phyloP scores from a whole-genome alignment of 2,888 invertebrate species.

The Cerceris rybyensis region DNA sequence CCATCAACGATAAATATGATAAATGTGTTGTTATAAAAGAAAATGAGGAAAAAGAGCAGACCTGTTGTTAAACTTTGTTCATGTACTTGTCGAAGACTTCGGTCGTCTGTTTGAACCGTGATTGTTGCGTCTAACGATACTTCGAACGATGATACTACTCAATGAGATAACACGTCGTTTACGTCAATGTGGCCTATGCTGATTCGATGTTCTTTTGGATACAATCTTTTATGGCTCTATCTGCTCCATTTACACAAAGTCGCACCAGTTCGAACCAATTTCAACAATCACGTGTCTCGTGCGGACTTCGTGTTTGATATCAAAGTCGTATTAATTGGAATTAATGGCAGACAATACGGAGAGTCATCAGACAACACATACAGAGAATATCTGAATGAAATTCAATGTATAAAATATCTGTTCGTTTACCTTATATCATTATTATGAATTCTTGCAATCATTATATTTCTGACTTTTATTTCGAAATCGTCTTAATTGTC shows the following conservation, averaged over 20 bases:
- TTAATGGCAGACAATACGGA: too few species aligned
- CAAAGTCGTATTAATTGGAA: neutral
- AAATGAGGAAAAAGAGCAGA: too few species aligned
- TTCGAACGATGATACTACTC: neutral
- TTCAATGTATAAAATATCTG: too few species aligned
- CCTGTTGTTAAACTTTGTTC: too few species aligned
- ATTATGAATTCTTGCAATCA: too few species aligned
- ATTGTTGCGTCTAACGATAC: neutral
- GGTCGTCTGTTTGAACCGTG: neutral
- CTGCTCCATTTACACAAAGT: conserved; percentile 4
- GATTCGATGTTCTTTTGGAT: neutral
- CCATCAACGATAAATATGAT: too few species aligned
- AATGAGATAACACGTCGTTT: neutral
- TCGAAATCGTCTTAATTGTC: too few species aligned
- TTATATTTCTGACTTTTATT: too few species aligned
- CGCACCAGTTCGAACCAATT: neutral
- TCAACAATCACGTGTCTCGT: neutral
- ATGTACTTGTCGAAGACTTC: neutral
- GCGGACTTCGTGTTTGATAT: neutral
- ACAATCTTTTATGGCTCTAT: neutral
- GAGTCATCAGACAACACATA: too few species aligned
- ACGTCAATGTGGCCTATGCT: neutral
- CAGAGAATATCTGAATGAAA: too few species aligned
- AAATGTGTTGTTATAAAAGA: too few species aligned
- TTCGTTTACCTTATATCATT: too few species aligned